Evolutionary conservation across 1,140 invertebrate species (phyloP).

Genomic region (Tigriopus japonicus): DNA sequence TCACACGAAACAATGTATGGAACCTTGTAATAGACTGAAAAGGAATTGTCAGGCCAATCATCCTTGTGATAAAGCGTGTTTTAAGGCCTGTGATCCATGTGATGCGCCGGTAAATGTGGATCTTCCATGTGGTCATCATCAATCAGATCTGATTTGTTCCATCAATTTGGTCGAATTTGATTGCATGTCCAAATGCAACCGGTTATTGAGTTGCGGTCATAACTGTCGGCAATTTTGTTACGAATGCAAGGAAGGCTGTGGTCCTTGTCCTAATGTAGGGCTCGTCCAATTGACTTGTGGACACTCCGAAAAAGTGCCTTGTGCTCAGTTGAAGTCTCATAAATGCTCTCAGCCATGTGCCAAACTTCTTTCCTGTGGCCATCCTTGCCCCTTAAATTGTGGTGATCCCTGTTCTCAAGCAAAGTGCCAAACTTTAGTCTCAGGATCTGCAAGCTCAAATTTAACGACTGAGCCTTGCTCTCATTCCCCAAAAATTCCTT

Average conservation of each 20-base stretch:
- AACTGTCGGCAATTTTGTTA: neutral
- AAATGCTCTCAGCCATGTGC: slow-evolving; percentile 5
- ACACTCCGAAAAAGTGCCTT: neutral
- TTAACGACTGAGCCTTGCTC: neutral
- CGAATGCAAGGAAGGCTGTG: neutral
- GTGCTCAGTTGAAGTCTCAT: neutral
- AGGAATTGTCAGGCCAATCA: slow-evolving; percentile 4
- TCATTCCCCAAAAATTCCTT: neutral
- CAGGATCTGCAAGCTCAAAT: neutral
- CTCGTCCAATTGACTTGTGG: too few relatives aligned
- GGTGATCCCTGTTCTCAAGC: neutral
- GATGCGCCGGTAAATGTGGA: too few relatives aligned
- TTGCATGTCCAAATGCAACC: too few relatives aligned
- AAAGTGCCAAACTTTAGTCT: neutral
- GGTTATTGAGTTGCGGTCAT: neutral
- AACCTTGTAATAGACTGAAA: slow-evolving; percentile 14
- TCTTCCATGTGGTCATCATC: too few relatives aligned
- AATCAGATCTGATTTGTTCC: too few relatives aligned
- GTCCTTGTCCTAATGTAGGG: neutral
- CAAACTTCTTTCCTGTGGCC: slow-evolving; percentile 14
- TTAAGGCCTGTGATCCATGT: neutral
- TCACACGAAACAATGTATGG: neutral
- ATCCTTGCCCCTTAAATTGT: slow-evolving; percentile 12
- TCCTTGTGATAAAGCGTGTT: neutral
- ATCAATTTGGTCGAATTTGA: too few relatives aligned